phyloP scores from a whole-genome alignment of 1,140 invertebrate species.

The Mycetomoellerius zeteki region DNA sequence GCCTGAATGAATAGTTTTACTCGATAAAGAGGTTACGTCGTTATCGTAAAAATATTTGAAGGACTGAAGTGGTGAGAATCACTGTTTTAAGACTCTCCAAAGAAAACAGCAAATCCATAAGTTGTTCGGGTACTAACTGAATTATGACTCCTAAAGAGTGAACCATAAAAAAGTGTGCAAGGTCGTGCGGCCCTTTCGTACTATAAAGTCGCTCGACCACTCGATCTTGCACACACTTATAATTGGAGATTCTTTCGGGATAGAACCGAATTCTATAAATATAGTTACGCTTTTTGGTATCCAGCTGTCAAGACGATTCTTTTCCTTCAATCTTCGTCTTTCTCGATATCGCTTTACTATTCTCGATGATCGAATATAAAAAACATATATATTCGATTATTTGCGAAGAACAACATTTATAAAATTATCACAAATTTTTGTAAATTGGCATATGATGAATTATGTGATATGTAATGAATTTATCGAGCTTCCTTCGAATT shows the following conservation, averaged over 20 bases:
- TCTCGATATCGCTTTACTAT: neutral
- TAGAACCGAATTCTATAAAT: constrained; percentile 49
- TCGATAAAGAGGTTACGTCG: neutral
- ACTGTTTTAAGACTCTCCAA: constrained; percentile 72
- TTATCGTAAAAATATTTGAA: neutral
- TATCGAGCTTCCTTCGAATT: neutral
- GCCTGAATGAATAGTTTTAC: neutral
- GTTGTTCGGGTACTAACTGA: constrained; percentile 75
- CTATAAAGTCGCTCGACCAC: constrained; percentile 46
- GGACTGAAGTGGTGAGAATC: constrained; percentile 66
- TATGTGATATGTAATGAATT: neutral
- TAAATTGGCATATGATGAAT: neutral
- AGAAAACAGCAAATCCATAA: constrained; percentile 38
- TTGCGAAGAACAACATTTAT: neutral
- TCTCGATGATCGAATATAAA: neutral
- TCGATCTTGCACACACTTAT: constrained; percentile 45
- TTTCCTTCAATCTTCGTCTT: neutral
- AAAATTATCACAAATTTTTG: neutral
- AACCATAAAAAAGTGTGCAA: constrained; percentile 78
- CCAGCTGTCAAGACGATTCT: neutral
- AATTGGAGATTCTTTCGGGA: constrained; percentile 64
- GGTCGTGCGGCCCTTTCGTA: constrained; percentile 73
- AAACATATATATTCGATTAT: neutral
- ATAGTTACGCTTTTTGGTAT: constrained; percentile 37
- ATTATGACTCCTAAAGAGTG: constrained; percentile 74